phyloP scores from a whole-genome alignment of 2,888 invertebrate species.

The Calliphora vomitoria region DNA sequence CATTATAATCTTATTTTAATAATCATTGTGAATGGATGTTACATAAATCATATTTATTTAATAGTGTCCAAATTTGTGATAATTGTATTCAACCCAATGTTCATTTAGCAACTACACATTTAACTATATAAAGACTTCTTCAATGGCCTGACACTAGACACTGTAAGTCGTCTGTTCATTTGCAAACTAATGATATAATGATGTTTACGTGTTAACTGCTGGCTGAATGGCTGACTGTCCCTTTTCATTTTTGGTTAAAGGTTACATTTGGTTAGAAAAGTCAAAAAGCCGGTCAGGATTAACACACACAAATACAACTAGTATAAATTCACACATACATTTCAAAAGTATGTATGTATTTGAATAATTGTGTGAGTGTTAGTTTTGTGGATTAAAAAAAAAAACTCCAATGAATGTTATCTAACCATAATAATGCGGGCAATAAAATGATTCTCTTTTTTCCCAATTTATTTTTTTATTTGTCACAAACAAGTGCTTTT shows the following conservation, averaged over 20 bases:
- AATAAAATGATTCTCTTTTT: slow-evolving; percentile 49
- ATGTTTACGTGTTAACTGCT: slow-evolving; percentile 63
- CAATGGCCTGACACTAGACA: slow-evolving; percentile 50
- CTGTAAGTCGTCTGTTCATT: slow-evolving; percentile 27
- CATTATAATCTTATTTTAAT: not conserved
- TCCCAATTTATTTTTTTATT: not conserved
- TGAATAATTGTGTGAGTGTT: slow-evolving; percentile 13
- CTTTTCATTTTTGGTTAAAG: slow-evolving; percentile 3
- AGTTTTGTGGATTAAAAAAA: slow-evolving; percentile 45
- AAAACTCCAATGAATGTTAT: slow-evolving; percentile 50
- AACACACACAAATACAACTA: not conserved
- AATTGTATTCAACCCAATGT: slow-evolving; percentile 41
- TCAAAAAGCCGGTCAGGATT: slow-evolving; percentile 47
- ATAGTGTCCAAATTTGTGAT: slow-evolving; percentile 23
- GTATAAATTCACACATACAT: not conserved
- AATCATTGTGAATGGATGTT: not conserved
- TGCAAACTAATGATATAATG: slow-evolving; percentile 62
- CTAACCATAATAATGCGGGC: slow-evolving; percentile 66
- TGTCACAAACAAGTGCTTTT: slow-evolving; percentile 46
- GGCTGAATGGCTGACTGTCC: slow-evolving; percentile 11
- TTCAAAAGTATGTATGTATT: not conserved
- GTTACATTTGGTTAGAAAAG: slow-evolving; percentile 52
- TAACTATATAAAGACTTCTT: slow-evolving; percentile 36
- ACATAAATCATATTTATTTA: slow-evolving; percentile 37
- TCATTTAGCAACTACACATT: slow-evolving; percentile 17